Evolutionary conservation across 1,140 invertebrate genomes (phyloP).

Genomic region (Atopsyche davidsoni): DNA sequence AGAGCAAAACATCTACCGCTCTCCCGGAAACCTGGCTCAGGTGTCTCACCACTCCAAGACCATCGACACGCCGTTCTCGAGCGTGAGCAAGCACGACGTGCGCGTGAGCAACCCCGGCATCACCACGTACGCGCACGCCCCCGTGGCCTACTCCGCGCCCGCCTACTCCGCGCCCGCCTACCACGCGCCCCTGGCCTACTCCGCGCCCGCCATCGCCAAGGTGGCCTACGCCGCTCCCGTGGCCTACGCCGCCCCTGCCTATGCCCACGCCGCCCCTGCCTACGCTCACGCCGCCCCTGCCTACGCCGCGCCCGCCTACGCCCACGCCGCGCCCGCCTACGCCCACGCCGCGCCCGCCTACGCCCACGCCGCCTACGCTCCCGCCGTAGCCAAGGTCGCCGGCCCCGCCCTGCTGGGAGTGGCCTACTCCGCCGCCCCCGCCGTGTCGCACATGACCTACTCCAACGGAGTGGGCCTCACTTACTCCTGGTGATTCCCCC

Average conservation of each 20-base stretch:
- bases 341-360: slow-evolving; percentile 31
- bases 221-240: slow-evolving; percentile 17
- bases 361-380: slow-evolving; percentile 36
- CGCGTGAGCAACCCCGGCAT: slow-evolving; percentile 58
- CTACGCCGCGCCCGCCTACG: slow-evolving; percentile 35
- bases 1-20: slow-evolving; percentile 55
- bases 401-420: slow-evolving; percentile 47
- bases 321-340: slow-evolving; percentile 32
- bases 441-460: slow-evolving; percentile 61
- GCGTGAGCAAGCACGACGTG: slow-evolving; percentile 56
- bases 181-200: slow-evolving; percentile 24
- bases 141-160: slow-evolving; percentile 29
- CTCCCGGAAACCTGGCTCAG: slow-evolving; percentile 56
- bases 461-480: slow-evolving; percentile 53
- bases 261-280: slow-evolving; percentile 28
- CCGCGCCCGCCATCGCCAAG: slow-evolving; percentile 25
- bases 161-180: slow-evolving; percentile 13
- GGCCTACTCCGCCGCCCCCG: slow-evolving; percentile 59
- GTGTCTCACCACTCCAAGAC: slow-evolving; percentile 59
- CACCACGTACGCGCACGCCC: slow-evolving; percentile 34
- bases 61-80: slow-evolving; percentile 63
- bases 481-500: slow-evolving; percentile 48
- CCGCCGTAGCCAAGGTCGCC: slow-evolving; percentile 38
- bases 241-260: slow-evolving; percentile 25
- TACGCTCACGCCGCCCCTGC: slow-evolving; percentile 35